These are phyloP conservation scores for Myxocyprinus asiaticus DNA, from an alignment of 2,113 vertebrate species.

Conservation along the genomic window DNA sequence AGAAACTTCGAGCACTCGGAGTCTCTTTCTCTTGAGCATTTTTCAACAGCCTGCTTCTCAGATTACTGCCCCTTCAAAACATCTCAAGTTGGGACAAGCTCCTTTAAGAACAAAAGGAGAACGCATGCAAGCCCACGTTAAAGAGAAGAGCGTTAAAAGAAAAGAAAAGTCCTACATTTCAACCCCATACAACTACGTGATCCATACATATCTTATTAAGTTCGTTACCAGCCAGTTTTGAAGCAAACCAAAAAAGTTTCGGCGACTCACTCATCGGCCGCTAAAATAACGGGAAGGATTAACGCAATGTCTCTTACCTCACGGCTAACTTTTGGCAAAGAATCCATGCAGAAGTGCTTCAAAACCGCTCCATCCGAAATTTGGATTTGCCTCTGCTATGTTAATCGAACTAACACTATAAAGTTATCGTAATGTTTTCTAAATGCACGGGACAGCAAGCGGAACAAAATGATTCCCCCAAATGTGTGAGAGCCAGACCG, in stretches of 20 bases:
- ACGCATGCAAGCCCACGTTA: neutral
- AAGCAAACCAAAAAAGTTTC: neutral
- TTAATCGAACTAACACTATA: neutral
- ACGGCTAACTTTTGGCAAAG: neutral
- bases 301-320: conserved; percentile 16
- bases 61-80: conserved; percentile 45
- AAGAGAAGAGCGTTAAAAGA: neutral
- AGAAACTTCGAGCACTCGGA: neutral
- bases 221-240: conserved; percentile 1
- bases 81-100: conserved; percentile 54
- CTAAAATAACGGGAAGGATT: conserved; percentile 21
- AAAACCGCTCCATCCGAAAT: neutral
- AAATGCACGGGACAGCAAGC: neutral
- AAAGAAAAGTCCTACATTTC: no score
- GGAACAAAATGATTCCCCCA: conserved; percentile 24
- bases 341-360: neutral
- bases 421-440: neutral
- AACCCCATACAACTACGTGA: no score
- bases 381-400: neutral
- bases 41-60: neutral
- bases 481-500: conserved; percentile 14
- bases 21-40: conserved; percentile 2
- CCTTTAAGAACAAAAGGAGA: conserved; percentile 49
- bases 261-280: neutral
- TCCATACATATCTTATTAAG: neutral